Conservation (phyloP, 2,888 invertebrate species). For the Keiferia lycopersicella region DNA sequence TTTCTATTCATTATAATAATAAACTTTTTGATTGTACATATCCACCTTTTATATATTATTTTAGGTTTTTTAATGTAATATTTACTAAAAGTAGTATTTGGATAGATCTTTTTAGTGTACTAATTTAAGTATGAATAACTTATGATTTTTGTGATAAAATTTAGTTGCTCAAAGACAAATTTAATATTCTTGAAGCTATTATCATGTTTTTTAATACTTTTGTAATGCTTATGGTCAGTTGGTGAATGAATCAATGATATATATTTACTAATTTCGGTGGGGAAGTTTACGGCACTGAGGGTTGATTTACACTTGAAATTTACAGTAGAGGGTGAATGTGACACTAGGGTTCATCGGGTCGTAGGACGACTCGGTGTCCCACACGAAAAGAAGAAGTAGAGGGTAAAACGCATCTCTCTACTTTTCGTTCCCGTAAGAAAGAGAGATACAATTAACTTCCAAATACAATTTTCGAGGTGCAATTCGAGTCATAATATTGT, state of each 20-base stretch:
- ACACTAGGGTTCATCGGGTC: no score
- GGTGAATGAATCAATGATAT: constrained; percentile 36
- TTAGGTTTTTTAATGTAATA: background rate
- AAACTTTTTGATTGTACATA: constrained; percentile 13
- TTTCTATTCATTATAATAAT: background rate
- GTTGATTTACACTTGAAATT: no score
- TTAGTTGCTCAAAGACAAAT: background rate
- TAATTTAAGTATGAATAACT: background rate
- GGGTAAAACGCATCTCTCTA: no score
- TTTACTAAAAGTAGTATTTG: constrained; percentile 17
- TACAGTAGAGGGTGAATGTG: no score
- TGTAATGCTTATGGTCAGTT: background rate
- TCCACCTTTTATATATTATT: background rate
- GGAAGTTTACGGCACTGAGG: constrained; percentile 28
- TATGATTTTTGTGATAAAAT: constrained; percentile 17
- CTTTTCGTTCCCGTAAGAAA: no score
- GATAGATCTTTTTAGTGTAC: background rate
- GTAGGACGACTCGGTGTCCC: no score
- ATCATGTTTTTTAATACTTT: background rate
- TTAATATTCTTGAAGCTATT: background rate
- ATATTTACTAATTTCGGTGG: constrained; percentile 48
- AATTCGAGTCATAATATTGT: no score
- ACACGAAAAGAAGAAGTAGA: no score
- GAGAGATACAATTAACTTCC: no score
- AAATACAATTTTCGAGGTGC: no score